These are phyloP conservation scores for Parasteatoda lunata DNA, from an alignment of 2,888 invertebrate species.

Conservation along the genomic window DNA sequence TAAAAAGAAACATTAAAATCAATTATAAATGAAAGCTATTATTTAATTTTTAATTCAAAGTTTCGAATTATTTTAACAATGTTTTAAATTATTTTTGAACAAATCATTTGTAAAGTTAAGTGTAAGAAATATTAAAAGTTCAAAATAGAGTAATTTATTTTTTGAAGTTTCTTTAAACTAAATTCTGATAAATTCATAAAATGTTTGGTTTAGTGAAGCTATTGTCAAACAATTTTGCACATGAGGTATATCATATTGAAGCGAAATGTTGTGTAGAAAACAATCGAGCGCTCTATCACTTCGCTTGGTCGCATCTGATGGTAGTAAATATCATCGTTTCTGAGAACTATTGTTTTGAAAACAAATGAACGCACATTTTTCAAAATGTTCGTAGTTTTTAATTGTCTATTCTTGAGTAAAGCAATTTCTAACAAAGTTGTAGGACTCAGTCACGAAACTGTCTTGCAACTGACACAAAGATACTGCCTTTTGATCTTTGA, in stretches of 20 bases:
- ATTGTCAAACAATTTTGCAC: constrained; percentile 5
- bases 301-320: constrained; percentile 36
- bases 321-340: constrained; percentile 30
- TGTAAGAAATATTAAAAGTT: no score
- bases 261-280: constrained; percentile 15
- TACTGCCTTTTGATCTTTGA: background rate
- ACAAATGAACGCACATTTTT: constrained; percentile 42
- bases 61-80: no score
- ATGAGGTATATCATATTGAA: constrained; percentile 15
- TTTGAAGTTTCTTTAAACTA: no score
- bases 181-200: no score
- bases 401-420: constrained; percentile 40
- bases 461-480: background rate
- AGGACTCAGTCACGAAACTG: constrained; percentile 1
- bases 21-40: no score
- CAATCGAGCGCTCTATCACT: constrained; percentile 53
- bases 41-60: no score
- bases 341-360: constrained; percentile 33
- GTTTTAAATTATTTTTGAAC: no score
- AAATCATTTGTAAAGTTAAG: no score
- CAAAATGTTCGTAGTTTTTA: constrained; percentile 54
- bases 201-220: no score
- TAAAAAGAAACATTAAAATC: no score
- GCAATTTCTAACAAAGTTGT: background rate
- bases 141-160: no score